Conservation (phyloP, 2,113 vertebrate species). For the Daubentonia madagascariensis region DNA sequence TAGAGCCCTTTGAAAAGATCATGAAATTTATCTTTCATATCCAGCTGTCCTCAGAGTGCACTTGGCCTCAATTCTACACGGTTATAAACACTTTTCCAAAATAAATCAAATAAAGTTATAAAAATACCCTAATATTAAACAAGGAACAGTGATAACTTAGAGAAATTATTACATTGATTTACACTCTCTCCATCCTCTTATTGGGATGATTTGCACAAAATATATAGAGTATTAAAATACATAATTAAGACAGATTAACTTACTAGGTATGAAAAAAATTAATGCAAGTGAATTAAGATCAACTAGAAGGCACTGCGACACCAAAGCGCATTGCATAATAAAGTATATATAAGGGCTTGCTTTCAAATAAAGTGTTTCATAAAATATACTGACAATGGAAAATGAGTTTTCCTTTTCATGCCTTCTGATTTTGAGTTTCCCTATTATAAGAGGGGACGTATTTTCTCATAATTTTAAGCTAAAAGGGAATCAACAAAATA, state of each 20-base stretch:
- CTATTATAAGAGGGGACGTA: neutral
- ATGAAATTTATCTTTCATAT: conserved; percentile 22
- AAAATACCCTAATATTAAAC: neutral
- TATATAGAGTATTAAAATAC: neutral
- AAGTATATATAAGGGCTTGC: neutral
- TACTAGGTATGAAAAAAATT: neutral
- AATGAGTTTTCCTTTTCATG: neutral
- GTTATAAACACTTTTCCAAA: neutral
- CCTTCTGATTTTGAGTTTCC: neutral
- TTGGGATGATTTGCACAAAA: neutral
- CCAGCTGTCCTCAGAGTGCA: neutral
- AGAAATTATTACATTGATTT: neutral
- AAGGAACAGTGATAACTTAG: neutral
- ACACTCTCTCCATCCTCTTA: neutral
- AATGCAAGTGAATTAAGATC: conserved; percentile 10
- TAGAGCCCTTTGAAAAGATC: neutral
- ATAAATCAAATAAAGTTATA: conserved; percentile 20
- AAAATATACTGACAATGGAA: neutral
- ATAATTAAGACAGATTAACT: conserved; percentile 5
- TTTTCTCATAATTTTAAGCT: neutral
- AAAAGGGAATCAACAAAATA: neutral
- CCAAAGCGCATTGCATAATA: neutral
- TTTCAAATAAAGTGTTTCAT: conserved; percentile 21
- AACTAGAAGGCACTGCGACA: neutral
- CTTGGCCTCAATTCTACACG: neutral